These are phyloP conservation scores for Euleptes europaea DNA, from an alignment of 2,113 vertebrate genomes.

Conservation along the genomic window DNA sequence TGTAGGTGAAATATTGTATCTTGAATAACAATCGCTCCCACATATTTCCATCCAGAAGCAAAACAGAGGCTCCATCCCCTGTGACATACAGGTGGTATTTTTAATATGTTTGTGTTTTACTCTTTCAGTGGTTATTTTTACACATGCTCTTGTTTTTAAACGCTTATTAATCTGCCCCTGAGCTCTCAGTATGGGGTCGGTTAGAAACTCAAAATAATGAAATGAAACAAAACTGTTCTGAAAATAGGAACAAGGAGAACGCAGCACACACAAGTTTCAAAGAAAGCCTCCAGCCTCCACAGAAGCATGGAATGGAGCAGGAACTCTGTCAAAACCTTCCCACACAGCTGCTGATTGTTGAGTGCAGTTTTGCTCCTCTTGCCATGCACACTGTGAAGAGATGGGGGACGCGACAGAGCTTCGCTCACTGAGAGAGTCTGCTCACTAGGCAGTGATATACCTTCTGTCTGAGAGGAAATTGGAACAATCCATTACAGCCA, in stretches of 20 bases:
- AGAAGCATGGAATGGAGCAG: constrained; percentile 12
- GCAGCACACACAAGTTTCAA: background rate
- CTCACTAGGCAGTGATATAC: background rate
- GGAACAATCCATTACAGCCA: too few relatives aligned
- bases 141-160: background rate
- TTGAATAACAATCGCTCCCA: background rate
- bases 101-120: background rate
- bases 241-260: background rate
- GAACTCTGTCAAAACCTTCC: constrained; percentile 37
- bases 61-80: background rate
- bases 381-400: constrained; percentile 4
- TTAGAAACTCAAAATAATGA: background rate
- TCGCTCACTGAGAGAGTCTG: background rate
- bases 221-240: background rate
- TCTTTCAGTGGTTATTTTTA: background rate
- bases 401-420: background rate
- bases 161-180: background rate
- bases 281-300: constrained; percentile 5
- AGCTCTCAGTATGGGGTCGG: background rate
- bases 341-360: constrained; percentile 23
- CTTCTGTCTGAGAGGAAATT: background rate
- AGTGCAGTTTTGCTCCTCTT: constrained; percentile 5
- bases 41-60: background rate
- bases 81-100: background rate
- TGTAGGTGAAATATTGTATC: background rate